A percentile compares a stretch with the other conserved stretches of the same genome.
phyloP scores from a whole-genome alignment of 2,797 vertebrate species.

The Anguilla marmorata region DNA sequence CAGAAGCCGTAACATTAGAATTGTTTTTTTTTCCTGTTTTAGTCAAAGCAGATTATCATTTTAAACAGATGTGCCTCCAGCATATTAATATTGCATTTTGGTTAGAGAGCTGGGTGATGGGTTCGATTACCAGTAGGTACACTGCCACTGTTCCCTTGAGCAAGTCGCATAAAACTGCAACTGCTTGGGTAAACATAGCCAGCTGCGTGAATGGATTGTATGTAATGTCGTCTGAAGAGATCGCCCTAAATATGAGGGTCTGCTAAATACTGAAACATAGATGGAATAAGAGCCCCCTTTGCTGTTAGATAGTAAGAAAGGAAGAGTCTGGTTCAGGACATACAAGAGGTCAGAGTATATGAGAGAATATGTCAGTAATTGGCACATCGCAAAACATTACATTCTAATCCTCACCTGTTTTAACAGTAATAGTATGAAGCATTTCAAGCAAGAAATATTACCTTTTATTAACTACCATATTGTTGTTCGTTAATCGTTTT shows the following conservation, averaged over 20 bases:
- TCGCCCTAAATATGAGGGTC: too few species aligned
- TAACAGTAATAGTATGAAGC: not conserved
- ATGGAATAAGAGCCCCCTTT: too few species aligned
- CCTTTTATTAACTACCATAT: not conserved
- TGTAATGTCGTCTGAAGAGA: too few species aligned
- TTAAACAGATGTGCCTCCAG: not conserved
- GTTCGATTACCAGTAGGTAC: not conserved
- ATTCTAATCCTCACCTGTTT: not conserved
- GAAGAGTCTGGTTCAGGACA: too few species aligned
- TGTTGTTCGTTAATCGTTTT: not conserved
- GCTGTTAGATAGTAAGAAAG: too few species aligned
- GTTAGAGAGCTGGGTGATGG: not conserved
- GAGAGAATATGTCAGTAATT: too few species aligned
- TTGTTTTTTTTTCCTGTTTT: not conserved
- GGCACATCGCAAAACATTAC: not conserved
- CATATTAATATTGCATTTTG: not conserved
- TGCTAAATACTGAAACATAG: too few species aligned
- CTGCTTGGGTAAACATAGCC: not conserved
- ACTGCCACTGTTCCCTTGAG: not conserved
- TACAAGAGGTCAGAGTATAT: too few species aligned
- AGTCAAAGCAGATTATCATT: not conserved
- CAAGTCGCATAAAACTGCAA: not conserved
- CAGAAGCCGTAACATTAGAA: not conserved
- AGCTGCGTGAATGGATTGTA: not conserved
- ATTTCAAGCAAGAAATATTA: not conserved